These are phyloP conservation scores for Mugil cephalus DNA, from an alignment of 2,113 vertebrate species.

Conservation along the genomic window DNA sequence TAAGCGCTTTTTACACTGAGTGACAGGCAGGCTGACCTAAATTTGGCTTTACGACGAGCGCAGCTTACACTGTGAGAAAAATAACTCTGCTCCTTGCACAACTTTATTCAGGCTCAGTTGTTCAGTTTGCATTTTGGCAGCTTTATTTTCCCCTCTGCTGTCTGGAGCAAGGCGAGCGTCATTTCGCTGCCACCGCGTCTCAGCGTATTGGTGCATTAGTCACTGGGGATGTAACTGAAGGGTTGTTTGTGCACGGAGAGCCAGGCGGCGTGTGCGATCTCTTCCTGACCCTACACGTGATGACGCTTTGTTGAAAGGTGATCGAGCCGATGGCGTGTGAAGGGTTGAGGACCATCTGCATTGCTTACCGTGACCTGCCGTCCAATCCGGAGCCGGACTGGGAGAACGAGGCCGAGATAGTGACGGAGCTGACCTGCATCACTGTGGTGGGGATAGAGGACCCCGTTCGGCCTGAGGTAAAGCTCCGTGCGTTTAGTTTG, in stretches of 20 bases:
- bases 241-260: background rate
- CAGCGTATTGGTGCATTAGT: background rate
- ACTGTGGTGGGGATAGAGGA: constrained; percentile 92
- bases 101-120: constrained; percentile 60
- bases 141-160: constrained; percentile 43
- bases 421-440: constrained; percentile 89
- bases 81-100: constrained; percentile 47
- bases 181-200: constrained; percentile 41
- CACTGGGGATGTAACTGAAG: background rate
- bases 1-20: constrained; percentile 20
- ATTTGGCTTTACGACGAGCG: constrained; percentile 46
- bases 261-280: background rate
- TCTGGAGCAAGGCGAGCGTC: constrained; percentile 17
- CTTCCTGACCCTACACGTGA: constrained; percentile 1
- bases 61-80: constrained; percentile 54
- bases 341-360: constrained; percentile 91
- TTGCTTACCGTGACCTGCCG: constrained; percentile 89
- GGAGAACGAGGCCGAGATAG: constrained; percentile 90
- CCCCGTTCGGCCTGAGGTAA: constrained; percentile 91
- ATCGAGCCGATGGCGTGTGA: constrained; percentile 94
- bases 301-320: constrained; percentile 72
- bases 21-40: constrained; percentile 49
- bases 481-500: background rate
- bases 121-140: constrained; percentile 59
- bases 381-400: constrained; percentile 88